phyloP scores from a whole-genome alignment of 2,113 vertebrate species.

The Python bivittatus region DNA sequence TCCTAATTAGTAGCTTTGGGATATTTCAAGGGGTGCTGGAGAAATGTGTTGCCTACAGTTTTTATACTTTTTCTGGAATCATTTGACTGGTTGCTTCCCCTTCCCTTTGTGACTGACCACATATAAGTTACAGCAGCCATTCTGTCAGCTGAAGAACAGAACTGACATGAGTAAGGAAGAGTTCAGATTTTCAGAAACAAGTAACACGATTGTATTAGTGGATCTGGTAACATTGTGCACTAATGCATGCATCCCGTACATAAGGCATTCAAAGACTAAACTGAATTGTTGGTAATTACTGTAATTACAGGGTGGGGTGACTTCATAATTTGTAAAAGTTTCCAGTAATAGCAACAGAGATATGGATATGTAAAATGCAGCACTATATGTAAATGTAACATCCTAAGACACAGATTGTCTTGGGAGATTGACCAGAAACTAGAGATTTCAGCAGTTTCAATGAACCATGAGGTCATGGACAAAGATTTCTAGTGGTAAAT shows the following conservation, averaged over 20 bases:
- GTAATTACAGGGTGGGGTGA: neutral
- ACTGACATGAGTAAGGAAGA: neutral
- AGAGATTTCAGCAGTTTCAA: neutral
- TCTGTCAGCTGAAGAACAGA: neutral
- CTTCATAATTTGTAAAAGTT: neutral
- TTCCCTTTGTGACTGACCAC: neutral
- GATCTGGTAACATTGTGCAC: too few species aligned
- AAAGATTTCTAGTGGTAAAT: neutral
- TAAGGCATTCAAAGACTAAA: neutral
- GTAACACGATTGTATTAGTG: neutral
- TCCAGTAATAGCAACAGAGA: neutral
- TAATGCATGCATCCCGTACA: neutral
- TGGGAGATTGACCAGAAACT: neutral
- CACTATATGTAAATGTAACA: neutral
- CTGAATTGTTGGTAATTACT: neutral
- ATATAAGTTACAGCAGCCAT: neutral
- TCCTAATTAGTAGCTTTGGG: neutral
- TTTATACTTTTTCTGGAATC: neutral
- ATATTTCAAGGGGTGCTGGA: neutral
- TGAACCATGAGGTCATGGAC: neutral
- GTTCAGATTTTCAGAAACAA: neutral
- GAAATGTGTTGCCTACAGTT: neutral
- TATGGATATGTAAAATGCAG: neutral
- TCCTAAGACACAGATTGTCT: neutral
- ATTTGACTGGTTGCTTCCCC: neutral